Percentiles rank a stretch among this genome's conserved stretches.
Evolutionary conservation across 92 coral and sea anemone species (phyloP).

Genomic region (Galaxea fascicularis): DNA sequence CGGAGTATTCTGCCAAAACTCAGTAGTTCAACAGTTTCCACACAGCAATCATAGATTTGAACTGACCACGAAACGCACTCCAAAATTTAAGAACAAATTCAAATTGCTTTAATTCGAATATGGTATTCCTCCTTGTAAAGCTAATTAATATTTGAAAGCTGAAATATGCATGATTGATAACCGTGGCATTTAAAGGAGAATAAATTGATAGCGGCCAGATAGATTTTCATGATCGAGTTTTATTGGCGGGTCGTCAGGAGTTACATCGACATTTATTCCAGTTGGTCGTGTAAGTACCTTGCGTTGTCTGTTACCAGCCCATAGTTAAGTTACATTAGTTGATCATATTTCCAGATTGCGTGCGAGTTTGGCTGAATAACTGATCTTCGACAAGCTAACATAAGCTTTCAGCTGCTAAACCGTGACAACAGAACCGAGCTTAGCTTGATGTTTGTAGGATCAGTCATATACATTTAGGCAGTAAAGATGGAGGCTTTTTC

Average conservation of each 20-base stretch:
- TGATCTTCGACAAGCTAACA: not conserved
- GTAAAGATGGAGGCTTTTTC: too few relatives aligned
- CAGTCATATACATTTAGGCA: too few relatives aligned
- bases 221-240: not conserved
- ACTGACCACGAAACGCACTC: not conserved
- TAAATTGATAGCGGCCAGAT: constrained; percentile 39
- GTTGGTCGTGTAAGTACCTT: not conserved
- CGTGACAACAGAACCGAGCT: too few relatives aligned
- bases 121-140: not conserved
- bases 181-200: not conserved
- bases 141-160: constrained; percentile 37
- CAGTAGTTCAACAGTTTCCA: constrained; percentile 6
- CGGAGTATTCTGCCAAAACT: constrained; percentile 1
- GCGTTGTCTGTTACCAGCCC: not conserved
- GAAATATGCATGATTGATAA: constrained; percentile 27
- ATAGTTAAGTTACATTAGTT: not conserved
- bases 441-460: too few relatives aligned
- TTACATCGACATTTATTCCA: not conserved
- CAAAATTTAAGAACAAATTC: not conserved
- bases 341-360: not conserved
- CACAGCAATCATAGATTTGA: not conserved
- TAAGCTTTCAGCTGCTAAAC: too few relatives aligned
- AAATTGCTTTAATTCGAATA: not conserved
- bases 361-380: not conserved
- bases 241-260: not conserved